These are phyloP conservation scores for Nycticebus coucang DNA, from an alignment of 2,113 vertebrate species.

Conservation along the genomic window DNA sequence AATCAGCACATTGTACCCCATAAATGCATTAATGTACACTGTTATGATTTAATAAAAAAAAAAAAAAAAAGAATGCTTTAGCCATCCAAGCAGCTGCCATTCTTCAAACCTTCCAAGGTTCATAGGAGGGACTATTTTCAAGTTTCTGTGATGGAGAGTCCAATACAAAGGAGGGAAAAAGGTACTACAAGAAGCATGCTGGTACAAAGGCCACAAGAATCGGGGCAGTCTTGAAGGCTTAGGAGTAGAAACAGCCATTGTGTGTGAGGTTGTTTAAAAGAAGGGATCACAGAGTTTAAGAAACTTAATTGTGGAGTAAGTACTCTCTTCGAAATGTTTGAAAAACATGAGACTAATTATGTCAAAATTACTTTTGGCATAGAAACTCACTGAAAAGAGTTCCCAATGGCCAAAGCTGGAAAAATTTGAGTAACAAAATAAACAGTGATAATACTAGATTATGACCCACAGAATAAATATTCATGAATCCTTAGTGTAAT, in stretches of 20 bases:
- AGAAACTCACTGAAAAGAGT: not conserved
- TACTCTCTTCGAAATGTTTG: not conserved
- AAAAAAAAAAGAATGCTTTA: not conserved
- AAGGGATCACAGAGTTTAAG: not conserved
- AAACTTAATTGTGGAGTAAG: not conserved
- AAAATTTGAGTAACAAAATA: not conserved
- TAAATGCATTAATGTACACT: no score
- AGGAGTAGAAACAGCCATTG: not conserved
- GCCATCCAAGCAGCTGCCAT: not conserved
- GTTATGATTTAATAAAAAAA: no score
- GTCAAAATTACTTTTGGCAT: slow-evolving; percentile 21
- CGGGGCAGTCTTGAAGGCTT: not conserved
- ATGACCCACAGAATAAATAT: slow-evolving; percentile 25
- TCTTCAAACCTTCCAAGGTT: not conserved
- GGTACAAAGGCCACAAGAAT: not conserved
- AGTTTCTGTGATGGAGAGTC: not conserved
- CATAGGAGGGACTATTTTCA: not conserved
- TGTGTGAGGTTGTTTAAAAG: not conserved
- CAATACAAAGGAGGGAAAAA: not conserved
- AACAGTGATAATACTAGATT: not conserved
- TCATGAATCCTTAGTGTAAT: not conserved
- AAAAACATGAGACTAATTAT: not conserved
- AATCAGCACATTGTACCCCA: no score
- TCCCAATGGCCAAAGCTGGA: not conserved
- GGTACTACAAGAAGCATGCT: not conserved